phyloP scores from a whole-genome alignment of 35 echinoderm and acorn worm genomes.

The Apostichopus parvimensis region DNA sequence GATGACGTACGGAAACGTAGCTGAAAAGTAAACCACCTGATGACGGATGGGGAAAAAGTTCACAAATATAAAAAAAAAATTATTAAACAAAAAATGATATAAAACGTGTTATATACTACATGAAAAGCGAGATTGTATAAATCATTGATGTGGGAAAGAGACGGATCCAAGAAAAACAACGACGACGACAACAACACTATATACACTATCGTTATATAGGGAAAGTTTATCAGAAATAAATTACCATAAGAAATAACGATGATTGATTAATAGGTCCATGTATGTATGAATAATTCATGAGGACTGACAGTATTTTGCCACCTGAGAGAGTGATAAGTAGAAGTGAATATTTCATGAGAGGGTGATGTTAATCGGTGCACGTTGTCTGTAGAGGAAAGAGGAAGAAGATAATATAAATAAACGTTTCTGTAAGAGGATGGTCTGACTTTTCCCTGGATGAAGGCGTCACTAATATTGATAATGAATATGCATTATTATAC shows the following conservation, averaged over 20 bases:
- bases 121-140: neutral
- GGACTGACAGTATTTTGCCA: neutral
- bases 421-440: neutral
- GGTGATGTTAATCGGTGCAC: neutral
- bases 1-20: conserved; percentile 84
- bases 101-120: neutral
- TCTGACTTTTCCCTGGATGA: no score
- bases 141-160: neutral
- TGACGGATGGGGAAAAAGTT: neutral
- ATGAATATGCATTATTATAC: no score
- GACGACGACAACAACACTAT: neutral
- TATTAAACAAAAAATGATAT: neutral
- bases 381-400: neutral
- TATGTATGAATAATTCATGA: neutral
- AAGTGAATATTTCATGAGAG: neutral
- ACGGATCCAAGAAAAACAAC: neutral
- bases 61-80: neutral
- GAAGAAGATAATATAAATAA: neutral
- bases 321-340: neutral
- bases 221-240: neutral
- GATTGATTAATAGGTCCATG: neutral
- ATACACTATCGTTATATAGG: neutral
- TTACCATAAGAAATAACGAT: neutral
- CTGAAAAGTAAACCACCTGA: conserved; percentile 87
- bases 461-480: no score